Evolutionary conservation across 2,888 invertebrate genomes (phyloP), one percentile per base, ranked within the genome.

Genomic region (Caenorhabditis doughertyi): DNA sequence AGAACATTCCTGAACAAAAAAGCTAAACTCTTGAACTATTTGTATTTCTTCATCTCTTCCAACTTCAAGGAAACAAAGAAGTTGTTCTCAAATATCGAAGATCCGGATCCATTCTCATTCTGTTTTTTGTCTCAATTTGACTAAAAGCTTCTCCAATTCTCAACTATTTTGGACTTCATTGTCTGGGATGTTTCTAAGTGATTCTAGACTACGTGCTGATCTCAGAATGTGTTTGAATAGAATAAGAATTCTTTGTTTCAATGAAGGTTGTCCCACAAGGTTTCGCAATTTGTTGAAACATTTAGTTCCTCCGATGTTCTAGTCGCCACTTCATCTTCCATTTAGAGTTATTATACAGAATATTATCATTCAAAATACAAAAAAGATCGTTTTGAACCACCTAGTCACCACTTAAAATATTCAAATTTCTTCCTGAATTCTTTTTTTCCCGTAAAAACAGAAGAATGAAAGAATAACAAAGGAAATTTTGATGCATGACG

Each of bases 71-170:
- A 58, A 58, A 35, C 21, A 39, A 39, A 16, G 35, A 58, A 62
- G 39, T 62, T 32, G 60, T 62, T 62, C 60, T 44, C 58, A 11
- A 58, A 58, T 58, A 35, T 21, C 56, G n/a, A 25, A 42, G 25
- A 42, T 60, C 55, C 55, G 55, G 25, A 27, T 56, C 56, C 18
- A 18, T n/a, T 21, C 23, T 42, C n/a, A n/a, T n/a, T n/a, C n/a
- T n/a, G n/a, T 32, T 62, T 18, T 25, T 62, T 39, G 60, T 58
- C 58, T 58, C 58, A 44, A 62, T 62, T 44, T 62, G 44, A 39
- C 62, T 44, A 62, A 44, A 44, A 44, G 44, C 62, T 27, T 27
- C 44, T 62, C 62, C n/a, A n/a, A 42, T 62, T 44, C 44, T 18
- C 35, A 27, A 27, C 62, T 62, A 62, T 62, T 62, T 62, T n/a